phyloP scores from a whole-genome alignment of 2,888 invertebrate species.

The Ellobium chinense region DNA sequence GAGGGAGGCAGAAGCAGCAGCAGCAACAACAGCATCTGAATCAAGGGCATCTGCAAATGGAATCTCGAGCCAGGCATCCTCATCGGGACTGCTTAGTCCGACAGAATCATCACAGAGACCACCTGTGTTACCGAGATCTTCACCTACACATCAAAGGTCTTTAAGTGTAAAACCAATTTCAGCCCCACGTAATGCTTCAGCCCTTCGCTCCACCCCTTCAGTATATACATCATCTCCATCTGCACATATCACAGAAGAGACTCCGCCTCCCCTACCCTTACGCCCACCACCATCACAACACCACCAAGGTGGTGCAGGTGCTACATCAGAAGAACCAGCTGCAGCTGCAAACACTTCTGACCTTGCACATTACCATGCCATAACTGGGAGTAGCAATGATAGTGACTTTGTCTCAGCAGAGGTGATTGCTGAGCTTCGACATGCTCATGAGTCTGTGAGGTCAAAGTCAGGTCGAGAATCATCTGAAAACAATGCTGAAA shows the following conservation, averaged over 20 bases:
- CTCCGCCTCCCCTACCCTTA: slow-evolving; percentile 1
- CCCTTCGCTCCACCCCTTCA: not conserved
- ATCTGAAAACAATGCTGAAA: not conserved
- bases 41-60: not conserved
- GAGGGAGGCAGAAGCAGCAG: slow-evolving; percentile 30
- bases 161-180: not conserved
- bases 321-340: not conserved
- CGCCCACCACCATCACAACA: not conserved
- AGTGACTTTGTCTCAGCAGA: slow-evolving; percentile 45
- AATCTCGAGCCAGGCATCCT: not conserved
- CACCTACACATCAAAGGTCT: not conserved
- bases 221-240: slow-evolving; percentile 14
- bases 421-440: slow-evolving; percentile 30
- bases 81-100: not conserved
- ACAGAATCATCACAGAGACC: not conserved
- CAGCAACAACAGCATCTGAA: not conserved
- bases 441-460: not conserved
- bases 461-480: not conserved
- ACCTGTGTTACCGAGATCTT: not conserved
- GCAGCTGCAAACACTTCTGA: not conserved
- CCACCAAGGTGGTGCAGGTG: not conserved
- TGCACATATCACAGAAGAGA: not conserved
- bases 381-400: slow-evolving; percentile 36
- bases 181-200: not conserved
- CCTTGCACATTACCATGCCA: not conserved